Evolutionary conservation across 2,797 vertebrate genomes (phyloP).

Genomic region (Amphiprion clarkii): DNA sequence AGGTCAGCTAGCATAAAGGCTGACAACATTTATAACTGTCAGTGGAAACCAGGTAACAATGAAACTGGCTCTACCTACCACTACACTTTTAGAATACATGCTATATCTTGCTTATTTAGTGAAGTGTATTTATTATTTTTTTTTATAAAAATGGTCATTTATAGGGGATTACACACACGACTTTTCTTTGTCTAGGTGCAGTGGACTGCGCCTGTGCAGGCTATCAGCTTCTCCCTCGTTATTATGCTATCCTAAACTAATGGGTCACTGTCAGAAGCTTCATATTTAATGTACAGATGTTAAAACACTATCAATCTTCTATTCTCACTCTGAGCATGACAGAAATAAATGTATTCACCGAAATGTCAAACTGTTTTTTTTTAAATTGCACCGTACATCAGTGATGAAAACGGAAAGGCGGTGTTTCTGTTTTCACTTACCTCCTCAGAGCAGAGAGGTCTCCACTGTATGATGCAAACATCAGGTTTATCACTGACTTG

Average conservation of each 20-base stretch:
- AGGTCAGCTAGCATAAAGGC: neutral
- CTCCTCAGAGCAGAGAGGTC: constrained; percentile 90
- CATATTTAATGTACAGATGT: no score
- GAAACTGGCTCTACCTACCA: neutral
- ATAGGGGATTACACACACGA: neutral
- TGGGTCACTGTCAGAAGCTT: no score
- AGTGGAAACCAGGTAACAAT: neutral
- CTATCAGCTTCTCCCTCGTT: no score
- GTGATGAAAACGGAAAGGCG: constrained; percentile 17
- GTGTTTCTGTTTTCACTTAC: constrained; percentile 67
- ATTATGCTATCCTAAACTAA: neutral
- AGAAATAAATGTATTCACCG: neutral
- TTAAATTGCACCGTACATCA: neutral
- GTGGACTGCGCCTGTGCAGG: neutral
- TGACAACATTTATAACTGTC: neutral
- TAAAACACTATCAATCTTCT: neutral
- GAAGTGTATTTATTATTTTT: neutral
- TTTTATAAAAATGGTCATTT: no score
- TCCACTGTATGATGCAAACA: constrained; percentile 92
- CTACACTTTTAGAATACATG: neutral
- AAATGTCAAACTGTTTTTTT: neutral
- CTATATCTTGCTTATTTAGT: neutral
- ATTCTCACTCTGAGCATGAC: neutral
- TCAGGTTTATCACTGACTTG: constrained; percentile 90
- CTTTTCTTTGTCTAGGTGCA: neutral